Conservation (phyloP, 2,888 invertebrate species). For the Trissoscelio sp. region DNA sequence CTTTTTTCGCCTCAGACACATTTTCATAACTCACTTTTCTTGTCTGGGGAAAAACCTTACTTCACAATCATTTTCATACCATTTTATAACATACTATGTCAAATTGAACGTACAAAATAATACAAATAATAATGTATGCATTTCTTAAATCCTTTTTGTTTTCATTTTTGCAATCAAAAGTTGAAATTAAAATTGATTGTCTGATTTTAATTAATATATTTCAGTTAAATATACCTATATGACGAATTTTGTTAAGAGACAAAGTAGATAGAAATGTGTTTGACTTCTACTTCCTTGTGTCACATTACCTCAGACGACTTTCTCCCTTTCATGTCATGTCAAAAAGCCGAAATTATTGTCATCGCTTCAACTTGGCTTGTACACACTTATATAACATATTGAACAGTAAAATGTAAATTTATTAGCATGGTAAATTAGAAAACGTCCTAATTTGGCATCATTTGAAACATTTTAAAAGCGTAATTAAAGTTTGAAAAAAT, state of each 20-base stretch:
- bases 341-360: constrained; percentile 50
- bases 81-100: constrained; percentile 1
- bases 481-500: neutral
- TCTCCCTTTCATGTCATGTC: constrained; percentile 18
- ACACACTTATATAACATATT: constrained; percentile 2
- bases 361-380: neutral
- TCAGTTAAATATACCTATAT: too few relatives aligned
- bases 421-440: neutral
- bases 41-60: neutral
- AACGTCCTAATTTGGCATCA: neutral
- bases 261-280: constrained; percentile 19
- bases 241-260: constrained; percentile 8
- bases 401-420: constrained; percentile 6
- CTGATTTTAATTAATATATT: too few relatives aligned
- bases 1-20: constrained; percentile 34
- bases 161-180: too few relatives aligned
- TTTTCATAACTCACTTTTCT: constrained; percentile 31
- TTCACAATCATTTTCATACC: constrained; percentile 2
- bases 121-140: too few relatives aligned
- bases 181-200: constrained; percentile 3
- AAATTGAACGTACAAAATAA: too few relatives aligned
- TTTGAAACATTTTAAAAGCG: neutral
- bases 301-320: constrained; percentile 31
- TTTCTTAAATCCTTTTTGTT: too few relatives aligned
- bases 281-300: constrained; percentile 42